Conservation (phyloP, 2,797 vertebrate species). For the Phoxinus dragarum region DNA sequence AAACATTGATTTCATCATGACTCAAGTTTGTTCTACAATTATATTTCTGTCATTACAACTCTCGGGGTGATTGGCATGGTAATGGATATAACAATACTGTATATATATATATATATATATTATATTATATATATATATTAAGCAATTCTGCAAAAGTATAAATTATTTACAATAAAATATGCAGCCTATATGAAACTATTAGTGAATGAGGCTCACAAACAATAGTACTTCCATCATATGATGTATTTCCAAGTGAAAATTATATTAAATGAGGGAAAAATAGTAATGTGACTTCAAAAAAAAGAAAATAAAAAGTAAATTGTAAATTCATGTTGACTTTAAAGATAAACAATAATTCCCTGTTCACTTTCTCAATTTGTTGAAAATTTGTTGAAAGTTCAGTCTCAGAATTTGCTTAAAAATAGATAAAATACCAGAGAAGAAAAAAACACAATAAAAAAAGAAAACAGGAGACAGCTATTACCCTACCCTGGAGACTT, state of each 20-base stretch:
- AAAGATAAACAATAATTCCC: slow-evolving; percentile 13
- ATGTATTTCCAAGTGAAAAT: neutral
- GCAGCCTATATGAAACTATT: neutral
- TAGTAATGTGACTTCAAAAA: neutral
- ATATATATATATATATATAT: too few species aligned
- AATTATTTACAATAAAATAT: too few species aligned
- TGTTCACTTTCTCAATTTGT: neutral
- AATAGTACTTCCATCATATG: neutral
- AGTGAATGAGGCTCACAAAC: neutral
- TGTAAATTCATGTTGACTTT: neutral
- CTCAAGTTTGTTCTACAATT: neutral
- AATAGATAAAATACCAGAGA: neutral
- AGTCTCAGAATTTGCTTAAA: slow-evolving; percentile 7
- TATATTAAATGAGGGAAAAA: neutral
- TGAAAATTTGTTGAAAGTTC: neutral
- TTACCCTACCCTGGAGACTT: slow-evolving; percentile 45
- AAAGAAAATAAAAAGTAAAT: neutral
- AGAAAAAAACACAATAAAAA: neutral
- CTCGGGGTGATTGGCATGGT: neutral
- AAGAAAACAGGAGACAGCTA: slow-evolving; percentile 30
- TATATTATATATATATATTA: too few species aligned
- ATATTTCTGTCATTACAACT: neutral
- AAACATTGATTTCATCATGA: neutral
- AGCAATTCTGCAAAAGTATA: too few species aligned
- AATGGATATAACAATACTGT: neutral